A percentile compares a stretch with the other conserved stretches of the same genome.
phyloP scores from a whole-genome alignment of 2,888 invertebrate genomes.

The Shargacucullia verbasci region DNA sequence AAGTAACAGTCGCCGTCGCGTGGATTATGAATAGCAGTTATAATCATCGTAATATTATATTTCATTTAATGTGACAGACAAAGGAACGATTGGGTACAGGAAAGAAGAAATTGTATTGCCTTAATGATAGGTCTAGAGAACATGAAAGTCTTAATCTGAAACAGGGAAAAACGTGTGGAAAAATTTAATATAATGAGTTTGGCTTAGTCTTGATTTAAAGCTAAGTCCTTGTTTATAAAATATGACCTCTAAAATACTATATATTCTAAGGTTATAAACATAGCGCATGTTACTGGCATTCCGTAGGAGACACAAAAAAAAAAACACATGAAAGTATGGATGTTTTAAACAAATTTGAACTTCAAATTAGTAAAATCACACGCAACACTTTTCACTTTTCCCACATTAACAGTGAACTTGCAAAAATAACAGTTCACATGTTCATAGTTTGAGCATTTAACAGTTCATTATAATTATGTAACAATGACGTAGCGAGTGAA shows the following conservation, averaged over 20 bases:
- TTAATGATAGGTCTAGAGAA: constrained; percentile 5
- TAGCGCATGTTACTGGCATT: too few species aligned
- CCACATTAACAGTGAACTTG: constrained; percentile 48
- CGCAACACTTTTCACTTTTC: background rate
- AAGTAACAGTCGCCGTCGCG: constrained; percentile 49
- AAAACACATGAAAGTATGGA: too few species aligned
- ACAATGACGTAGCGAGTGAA: constrained; percentile 62
- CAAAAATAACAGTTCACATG: constrained; percentile 27
- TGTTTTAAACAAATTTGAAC: too few species aligned
- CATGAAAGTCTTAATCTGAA: background rate
- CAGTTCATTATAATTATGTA: constrained; percentile 53
- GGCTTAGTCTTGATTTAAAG: background rate
- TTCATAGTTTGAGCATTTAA: constrained; percentile 23
- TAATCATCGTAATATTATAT: constrained; percentile 37
- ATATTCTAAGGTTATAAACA: background rate
- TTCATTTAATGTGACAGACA: constrained; percentile 22
- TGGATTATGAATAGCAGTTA: constrained; percentile 57
- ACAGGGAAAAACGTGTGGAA: too few species aligned
- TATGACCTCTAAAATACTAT: background rate
- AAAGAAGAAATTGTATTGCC: background rate
- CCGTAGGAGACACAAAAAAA: too few species aligned
- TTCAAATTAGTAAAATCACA: background rate
- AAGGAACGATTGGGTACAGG: constrained; percentile 10
- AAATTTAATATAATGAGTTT: too few species aligned
- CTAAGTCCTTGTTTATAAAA: background rate